Conservation (phyloP, 2,888 invertebrate genomes). For the Branchipolynoe longqiensis region DNA sequence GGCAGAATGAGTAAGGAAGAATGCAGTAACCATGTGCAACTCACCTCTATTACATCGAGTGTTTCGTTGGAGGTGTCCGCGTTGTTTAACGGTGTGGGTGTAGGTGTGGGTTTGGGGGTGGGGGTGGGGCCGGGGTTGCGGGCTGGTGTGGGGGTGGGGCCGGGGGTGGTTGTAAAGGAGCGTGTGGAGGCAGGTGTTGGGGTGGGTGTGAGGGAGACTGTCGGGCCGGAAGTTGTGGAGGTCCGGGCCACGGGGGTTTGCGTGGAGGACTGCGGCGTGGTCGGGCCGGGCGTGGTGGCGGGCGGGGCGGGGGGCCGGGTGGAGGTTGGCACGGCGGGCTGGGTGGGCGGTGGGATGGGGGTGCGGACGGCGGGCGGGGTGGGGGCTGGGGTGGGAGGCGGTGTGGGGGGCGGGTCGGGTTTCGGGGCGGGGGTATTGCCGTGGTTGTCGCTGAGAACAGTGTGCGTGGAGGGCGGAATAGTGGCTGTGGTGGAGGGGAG, state of each 20-base stretch:
- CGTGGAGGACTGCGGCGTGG: background rate
- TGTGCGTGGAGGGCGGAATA: background rate
- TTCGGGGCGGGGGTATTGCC: background rate
- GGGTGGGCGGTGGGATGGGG: background rate
- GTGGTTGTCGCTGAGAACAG: background rate
- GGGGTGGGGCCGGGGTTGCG: background rate
- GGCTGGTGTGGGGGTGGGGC: background rate
- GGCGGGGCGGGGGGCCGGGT: constrained; percentile 1
- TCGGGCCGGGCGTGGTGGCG: background rate
- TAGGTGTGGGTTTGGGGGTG: background rate
- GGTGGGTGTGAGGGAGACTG: background rate
- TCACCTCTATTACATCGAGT: constrained; percentile 8
- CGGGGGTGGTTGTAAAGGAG: background rate
- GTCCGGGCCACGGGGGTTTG: background rate
- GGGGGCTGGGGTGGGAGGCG: background rate
- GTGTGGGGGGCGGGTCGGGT: background rate
- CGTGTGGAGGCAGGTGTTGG: background rate
- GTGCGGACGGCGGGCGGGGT: background rate
- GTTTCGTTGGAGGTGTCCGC: background rate
- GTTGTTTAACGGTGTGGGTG: background rate
- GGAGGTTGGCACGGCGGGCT: background rate
- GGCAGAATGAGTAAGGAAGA: too few species aligned
- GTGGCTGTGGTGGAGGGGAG: constrained; percentile 29
- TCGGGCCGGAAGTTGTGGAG: background rate
- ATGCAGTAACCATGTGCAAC: too few species aligned